phyloP scores from a whole-genome alignment of 2,113 vertebrate species.

The Pterocles orientalis region DNA sequence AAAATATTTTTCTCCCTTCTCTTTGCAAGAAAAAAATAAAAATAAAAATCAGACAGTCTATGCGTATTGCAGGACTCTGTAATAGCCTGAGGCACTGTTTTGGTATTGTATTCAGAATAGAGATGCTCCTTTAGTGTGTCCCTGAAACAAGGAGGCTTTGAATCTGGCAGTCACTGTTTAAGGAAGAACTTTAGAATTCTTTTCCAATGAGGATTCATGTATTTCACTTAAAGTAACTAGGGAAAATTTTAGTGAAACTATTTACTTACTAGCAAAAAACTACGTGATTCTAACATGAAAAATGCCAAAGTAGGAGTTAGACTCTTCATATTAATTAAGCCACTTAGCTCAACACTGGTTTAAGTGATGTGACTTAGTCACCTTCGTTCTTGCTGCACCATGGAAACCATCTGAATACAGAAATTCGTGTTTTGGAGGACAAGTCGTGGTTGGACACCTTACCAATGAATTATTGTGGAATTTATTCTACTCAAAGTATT shows the following conservation, averaged over 20 bases:
- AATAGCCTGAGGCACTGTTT: not conserved
- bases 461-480: not conserved
- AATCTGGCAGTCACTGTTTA: not conserved
- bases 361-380: not conserved
- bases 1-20: accelerated
- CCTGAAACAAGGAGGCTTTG: not conserved
- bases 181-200: not conserved
- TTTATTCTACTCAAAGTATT: not conserved
- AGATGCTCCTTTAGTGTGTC: not conserved
- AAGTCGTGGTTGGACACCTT: not conserved
- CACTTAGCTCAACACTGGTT: not conserved
- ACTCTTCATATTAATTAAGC: not conserved
- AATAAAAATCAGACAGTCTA: not conserved
- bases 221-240: not conserved
- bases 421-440: not conserved
- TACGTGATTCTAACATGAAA: not conserved
- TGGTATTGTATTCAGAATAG: not conserved
- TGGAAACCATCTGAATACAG: not conserved
- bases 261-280: not conserved
- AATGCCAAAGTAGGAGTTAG: not conserved
- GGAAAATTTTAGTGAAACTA: not conserved
- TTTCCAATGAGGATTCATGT: not conserved
- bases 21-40: not conserved
- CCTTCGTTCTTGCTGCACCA: not conserved
- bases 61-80: not conserved